A percentile compares a stretch with the other conserved stretches of the same genome.
Evolutionary conservation across 1,140 invertebrate species (phyloP).

Genomic region (Hycleus cichorii): DNA sequence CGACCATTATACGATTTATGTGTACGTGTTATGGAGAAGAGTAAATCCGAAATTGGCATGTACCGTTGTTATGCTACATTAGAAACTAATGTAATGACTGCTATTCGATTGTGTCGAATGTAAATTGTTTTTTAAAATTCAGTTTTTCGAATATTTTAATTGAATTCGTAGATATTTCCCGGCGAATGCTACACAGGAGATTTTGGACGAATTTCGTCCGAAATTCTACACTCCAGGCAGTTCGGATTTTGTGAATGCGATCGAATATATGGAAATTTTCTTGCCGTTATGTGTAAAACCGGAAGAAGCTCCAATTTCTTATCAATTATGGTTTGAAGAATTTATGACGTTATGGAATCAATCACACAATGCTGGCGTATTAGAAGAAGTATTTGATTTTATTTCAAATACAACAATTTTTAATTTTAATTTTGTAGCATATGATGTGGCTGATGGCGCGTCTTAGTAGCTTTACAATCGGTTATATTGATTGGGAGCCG

Average conservation of each 20-base stretch:
- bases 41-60: constrained; percentile 49
- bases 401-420: neutral
- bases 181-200: constrained; percentile 71
- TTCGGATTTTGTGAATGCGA: constrained; percentile 48
- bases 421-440: constrained; percentile 43
- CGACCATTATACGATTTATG: constrained; percentile 71
- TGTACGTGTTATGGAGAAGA: constrained; percentile 33
- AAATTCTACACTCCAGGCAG: constrained; percentile 62
- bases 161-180: constrained; percentile 64
- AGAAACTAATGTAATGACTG: constrained; percentile 43
- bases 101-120: constrained; percentile 47
- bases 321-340: constrained; percentile 78
- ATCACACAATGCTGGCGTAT: constrained; percentile 61
- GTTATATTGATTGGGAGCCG: constrained; percentile 82
- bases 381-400: constrained; percentile 57
- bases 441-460: constrained; percentile 67
- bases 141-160: constrained; percentile 2
- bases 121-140: constrained; percentile 38
- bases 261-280: constrained; percentile 65
- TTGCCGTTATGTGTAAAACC: constrained; percentile 64
- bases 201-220: constrained; percentile 76
- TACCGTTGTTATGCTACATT: constrained; percentile 52
- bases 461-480: constrained; percentile 67
- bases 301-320: constrained; percentile 55
- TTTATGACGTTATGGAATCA: constrained; percentile 71